Evolutionary conservation across 2,797 vertebrate species (phyloP).

Genomic region (Meriones psammophilus): DNA sequence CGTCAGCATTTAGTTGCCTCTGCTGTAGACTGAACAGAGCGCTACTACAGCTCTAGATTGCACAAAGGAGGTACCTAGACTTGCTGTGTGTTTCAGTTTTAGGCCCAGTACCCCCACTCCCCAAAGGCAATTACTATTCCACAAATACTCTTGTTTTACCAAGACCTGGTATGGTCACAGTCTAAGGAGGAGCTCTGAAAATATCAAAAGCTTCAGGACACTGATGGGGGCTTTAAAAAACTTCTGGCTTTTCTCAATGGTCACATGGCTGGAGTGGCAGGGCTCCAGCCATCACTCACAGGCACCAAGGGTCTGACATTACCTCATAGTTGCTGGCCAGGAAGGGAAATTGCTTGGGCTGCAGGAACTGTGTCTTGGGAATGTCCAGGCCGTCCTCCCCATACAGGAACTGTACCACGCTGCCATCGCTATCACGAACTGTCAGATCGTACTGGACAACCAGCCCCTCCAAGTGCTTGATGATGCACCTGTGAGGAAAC

Average conservation of each 20-base stretch:
- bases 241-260: neutral
- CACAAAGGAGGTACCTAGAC: neutral
- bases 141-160: rapidly evolving
- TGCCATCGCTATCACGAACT: constrained; percentile 97
- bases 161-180: rapidly evolving
- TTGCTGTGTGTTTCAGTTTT: neutral
- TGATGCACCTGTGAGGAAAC: constrained; percentile 92
- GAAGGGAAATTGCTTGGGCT: constrained; percentile 95
- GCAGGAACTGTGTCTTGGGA: constrained; percentile 96
- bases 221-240: neutral
- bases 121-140: rapidly evolving
- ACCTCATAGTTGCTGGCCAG: constrained; percentile 97
- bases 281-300: neutral
- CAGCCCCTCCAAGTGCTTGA: constrained; percentile 97
- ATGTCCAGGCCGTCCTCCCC: constrained; percentile 98
- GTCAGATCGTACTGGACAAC: constrained; percentile 98
- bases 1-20: neutral
- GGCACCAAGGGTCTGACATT: neutral
- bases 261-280: rapidly evolving
- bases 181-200: neutral
- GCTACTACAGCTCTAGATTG: neutral
- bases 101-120: neutral
- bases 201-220: neutral
- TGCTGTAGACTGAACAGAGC: neutral
- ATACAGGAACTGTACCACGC: constrained; percentile 97